phyloP scores from a whole-genome alignment of 2,888 invertebrate genomes.

The Argyresthia albistria region DNA sequence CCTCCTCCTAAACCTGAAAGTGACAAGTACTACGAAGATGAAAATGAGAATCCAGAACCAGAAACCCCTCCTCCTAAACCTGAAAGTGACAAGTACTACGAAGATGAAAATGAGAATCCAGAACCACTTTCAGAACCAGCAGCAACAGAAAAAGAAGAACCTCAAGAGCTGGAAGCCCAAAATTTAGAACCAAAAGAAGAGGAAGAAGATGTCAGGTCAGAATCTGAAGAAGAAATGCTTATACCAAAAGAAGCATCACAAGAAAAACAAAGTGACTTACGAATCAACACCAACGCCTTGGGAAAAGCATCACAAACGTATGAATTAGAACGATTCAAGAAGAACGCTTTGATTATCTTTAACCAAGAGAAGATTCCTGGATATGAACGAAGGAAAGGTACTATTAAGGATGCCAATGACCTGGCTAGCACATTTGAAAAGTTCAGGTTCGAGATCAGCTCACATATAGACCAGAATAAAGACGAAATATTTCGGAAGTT shows the following conservation, averaged over 20 bases:
- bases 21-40: too few relatives aligned
- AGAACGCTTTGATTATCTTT: slow-evolving; percentile 43
- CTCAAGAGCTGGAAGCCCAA: background rate
- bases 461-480: slow-evolving; percentile 32
- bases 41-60: too few relatives aligned
- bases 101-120: too few relatives aligned
- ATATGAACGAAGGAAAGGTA: slow-evolving; percentile 33
- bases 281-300: slow-evolving; percentile 25
- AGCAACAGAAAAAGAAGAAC: background rate
- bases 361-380: slow-evolving; percentile 37
- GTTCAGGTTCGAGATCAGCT: slow-evolving; percentile 35
- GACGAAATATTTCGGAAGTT: slow-evolving; percentile 30
- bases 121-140: background rate
- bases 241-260: too few relatives aligned
- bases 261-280: background rate
- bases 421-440: slow-evolving; percentile 32
- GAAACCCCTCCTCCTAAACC: too few relatives aligned
- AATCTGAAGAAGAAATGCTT: background rate
- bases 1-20: too few relatives aligned
- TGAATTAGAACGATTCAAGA: slow-evolving; percentile 43
- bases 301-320: slow-evolving; percentile 34
- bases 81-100: too few relatives aligned
- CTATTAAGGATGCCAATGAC: slow-evolving; percentile 35
- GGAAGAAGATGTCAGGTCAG: background rate
- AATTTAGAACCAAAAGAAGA: background rate